A percentile compares a stretch with the other conserved stretches of the same genome.
phyloP scores from a whole-genome alignment of 2,888 invertebrate genomes.

The Eupeodes latifasciatus region DNA sequence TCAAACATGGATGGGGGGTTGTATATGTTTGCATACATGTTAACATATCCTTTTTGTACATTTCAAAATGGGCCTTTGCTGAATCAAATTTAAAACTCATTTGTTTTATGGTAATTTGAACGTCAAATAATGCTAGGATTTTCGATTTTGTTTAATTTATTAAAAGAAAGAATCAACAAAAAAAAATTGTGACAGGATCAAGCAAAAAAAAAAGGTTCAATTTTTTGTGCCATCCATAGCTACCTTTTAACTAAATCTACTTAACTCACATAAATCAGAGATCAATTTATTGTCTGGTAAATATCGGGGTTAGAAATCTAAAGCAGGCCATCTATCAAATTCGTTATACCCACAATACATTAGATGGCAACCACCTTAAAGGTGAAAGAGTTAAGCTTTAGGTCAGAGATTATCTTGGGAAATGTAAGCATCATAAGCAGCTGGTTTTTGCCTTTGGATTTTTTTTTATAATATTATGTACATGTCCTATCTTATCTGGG shows the following conservation, averaged over 20 bases:
- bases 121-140: slow-evolving; percentile 30
- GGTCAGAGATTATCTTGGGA: slow-evolving; percentile 20
- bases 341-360: too few relatives aligned
- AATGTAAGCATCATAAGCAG: slow-evolving; percentile 3
- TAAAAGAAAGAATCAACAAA: not conserved
- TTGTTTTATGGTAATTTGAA: slow-evolving; percentile 37
- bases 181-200: slow-evolving; percentile 15
- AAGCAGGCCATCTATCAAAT: not conserved
- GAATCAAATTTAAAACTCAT: slow-evolving; percentile 49
- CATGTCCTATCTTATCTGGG: not conserved
- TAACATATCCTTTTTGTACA: not conserved
- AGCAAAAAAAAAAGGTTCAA: not conserved
- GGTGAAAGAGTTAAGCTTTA: slow-evolving; percentile 39
- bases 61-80: not conserved
- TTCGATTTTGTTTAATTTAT: slow-evolving; percentile 21
- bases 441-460: slow-evolving; percentile 1
- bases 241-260: not conserved
- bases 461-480: not conserved
- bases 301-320: slow-evolving; percentile 8
- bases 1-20: slow-evolving; percentile 18
- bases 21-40: slow-evolving; percentile 27
- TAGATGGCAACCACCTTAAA: not conserved
- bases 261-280: slow-evolving; percentile 9
- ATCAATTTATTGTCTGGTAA: slow-evolving; percentile 28
- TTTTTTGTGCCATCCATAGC: not conserved